Conservation (phyloP, 2,888 invertebrate species). For the Atethmia centrago region DNA sequence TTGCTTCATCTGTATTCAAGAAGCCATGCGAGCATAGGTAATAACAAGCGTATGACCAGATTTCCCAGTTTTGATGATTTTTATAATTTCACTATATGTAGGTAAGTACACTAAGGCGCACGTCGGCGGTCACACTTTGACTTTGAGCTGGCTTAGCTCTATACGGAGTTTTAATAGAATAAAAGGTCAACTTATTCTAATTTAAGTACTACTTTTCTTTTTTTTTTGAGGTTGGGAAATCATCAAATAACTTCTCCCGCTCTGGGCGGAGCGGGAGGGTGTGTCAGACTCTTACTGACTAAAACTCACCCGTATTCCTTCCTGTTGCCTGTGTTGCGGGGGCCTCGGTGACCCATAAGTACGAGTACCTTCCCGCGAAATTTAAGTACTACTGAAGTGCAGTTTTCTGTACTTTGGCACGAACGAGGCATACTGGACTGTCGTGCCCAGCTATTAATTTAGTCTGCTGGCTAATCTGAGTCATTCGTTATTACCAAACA, state of each 20-base stretch:
- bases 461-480: neutral
- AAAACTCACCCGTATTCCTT: no score
- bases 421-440: neutral
- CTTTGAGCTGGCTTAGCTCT: neutral
- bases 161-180: neutral
- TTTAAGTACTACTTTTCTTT: no score
- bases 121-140: neutral
- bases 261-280: no score
- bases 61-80: neutral
- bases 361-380: no score
- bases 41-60: neutral
- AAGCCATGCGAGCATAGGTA: neutral
- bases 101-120: no score
- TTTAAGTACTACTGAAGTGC: neutral
- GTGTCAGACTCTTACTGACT: no score
- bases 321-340: no score
- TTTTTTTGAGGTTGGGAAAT: no score
- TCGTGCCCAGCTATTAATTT: neutral
- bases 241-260: no score
- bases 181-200: neutral
- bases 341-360: no score
- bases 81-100: neutral
- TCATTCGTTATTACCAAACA: neutral
- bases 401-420: neutral
- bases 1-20: slow-evolving; percentile 12